These are phyloP conservation scores for Paramormyrops kingsleyae DNA, from an alignment of 2,113 vertebrate genomes.

Conservation along the genomic window DNA sequence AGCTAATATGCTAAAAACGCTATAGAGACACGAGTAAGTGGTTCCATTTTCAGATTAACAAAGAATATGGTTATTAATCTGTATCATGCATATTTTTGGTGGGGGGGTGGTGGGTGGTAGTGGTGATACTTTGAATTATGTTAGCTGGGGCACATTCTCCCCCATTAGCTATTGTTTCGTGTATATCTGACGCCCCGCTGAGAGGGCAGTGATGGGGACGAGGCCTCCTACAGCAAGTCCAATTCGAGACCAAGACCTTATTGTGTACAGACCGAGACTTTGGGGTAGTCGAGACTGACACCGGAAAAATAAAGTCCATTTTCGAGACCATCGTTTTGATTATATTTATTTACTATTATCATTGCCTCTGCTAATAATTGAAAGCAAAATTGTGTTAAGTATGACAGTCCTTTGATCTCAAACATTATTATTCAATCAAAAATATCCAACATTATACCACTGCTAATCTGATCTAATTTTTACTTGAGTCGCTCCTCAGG, in stretches of 20 bases:
- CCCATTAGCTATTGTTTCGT: not conserved
- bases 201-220: not conserved
- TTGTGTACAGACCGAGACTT: not conserved
- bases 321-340: not conserved
- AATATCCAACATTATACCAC: not conserved
- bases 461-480: not conserved
- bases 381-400: not conserved
- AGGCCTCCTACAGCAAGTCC: not conserved
- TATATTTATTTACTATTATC: not conserved
- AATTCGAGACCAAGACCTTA: not conserved
- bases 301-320: not conserved
- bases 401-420: not conserved
- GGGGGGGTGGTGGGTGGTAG: too few species aligned
- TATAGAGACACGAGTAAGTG: not conserved
- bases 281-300: not conserved
- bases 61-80: not conserved
- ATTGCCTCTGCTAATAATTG: not conserved
- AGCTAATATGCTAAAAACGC: not conserved
- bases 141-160: not conserved
- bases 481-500: not conserved
- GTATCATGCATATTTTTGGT: not conserved
- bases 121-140: not conserved
- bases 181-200: not conserved
- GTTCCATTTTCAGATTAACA: not conserved
- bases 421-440: not conserved